phyloP scores from a whole-genome alignment of 2,797 vertebrate genomes.

The Molossus alvarezi region DNA sequence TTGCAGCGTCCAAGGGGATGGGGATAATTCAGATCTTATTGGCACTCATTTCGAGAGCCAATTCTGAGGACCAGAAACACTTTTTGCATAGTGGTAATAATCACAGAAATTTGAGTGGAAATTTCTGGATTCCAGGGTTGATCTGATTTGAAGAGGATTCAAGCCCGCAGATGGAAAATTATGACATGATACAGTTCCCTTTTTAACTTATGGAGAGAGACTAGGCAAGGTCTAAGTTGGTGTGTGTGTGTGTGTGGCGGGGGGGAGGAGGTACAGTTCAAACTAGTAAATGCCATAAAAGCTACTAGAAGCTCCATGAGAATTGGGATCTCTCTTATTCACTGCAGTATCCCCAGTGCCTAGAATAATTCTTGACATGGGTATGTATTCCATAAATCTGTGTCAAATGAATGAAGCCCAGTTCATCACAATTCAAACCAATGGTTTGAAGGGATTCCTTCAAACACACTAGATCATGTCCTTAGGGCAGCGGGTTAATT shows the following conservation, averaged over 20 bases:
- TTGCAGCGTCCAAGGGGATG: not conserved
- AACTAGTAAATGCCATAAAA: slow-evolving; percentile 17
- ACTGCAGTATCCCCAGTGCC: not conserved
- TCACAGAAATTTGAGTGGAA: slow-evolving; percentile 30
- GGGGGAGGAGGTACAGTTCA: not conserved
- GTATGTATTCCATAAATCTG: slow-evolving; percentile 2
- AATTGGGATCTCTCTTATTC: not conserved
- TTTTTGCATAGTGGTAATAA: slow-evolving; percentile 43
- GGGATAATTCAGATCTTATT: slow-evolving; percentile 34
- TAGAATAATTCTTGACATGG: slow-evolving; percentile 61
- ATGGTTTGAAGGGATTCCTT: not conserved
- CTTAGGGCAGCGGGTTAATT: slow-evolving; percentile 8
- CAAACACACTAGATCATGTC: not conserved
- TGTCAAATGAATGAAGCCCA: slow-evolving; percentile 16
- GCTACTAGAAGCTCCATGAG: slow-evolving; percentile 7
- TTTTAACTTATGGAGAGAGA: slow-evolving; percentile 35
- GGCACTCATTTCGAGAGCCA: slow-evolving; percentile 33
- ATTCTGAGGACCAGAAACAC: not conserved
- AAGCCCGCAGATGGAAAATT: slow-evolving; percentile 2
- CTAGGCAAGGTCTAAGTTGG: slow-evolving; percentile 28
- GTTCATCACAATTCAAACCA: not conserved
- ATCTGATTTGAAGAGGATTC: slow-evolving; percentile 54
- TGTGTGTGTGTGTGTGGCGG: no score
- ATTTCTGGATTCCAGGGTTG: slow-evolving; percentile 61
- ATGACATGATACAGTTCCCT: not conserved